phyloP scores from a whole-genome alignment of 2,797 vertebrate genomes.

The Spheniscus humboldti region DNA sequence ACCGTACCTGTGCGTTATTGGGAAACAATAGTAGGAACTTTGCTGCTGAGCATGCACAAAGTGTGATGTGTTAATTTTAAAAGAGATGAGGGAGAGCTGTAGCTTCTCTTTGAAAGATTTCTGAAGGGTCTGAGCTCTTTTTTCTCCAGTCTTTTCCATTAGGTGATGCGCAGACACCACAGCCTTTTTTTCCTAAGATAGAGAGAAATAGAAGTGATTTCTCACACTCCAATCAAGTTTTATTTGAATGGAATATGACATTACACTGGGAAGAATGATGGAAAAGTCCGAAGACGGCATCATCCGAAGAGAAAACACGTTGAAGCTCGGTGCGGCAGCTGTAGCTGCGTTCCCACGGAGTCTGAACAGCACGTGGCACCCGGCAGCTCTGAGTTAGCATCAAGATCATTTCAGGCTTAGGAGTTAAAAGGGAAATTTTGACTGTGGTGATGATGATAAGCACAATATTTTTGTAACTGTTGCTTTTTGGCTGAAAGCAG shows the following conservation, averaged over 20 bases:
- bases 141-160: background rate
- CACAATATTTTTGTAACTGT: background rate
- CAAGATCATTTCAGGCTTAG: background rate
- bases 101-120: background rate
- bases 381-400: accelerated
- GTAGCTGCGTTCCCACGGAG: background rate
- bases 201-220: background rate
- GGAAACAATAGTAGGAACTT: background rate
- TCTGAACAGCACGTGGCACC: accelerated
- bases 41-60: background rate
- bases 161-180: accelerated
- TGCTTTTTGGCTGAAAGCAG: background rate
- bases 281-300: background rate
- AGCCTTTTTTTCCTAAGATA: background rate
- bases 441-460: background rate
- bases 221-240: background rate
- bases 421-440: background rate
- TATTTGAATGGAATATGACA: background rate
- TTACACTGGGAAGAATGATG: background rate
- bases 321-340: background rate
- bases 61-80: background rate
- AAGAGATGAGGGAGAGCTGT: background rate
- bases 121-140: background rate
- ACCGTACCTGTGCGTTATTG: accelerated
- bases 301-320: accelerated